These are phyloP conservation scores for Diarsia rubi DNA, from an alignment of 2,888 invertebrate genomes.

Conservation along the genomic window DNA sequence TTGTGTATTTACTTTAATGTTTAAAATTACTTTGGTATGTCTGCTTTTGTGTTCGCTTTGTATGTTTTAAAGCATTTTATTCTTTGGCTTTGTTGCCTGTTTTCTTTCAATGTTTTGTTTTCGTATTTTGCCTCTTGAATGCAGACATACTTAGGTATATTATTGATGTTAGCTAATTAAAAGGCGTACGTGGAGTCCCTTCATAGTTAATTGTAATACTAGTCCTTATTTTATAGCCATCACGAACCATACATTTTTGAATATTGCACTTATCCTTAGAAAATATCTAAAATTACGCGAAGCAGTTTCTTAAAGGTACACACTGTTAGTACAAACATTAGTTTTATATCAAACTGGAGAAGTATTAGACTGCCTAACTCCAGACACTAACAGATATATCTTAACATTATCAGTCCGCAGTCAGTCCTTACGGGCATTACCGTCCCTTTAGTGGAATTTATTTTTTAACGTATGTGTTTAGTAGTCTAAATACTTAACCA, in stretches of 20 bases:
- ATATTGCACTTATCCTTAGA: slow-evolving; percentile 47
- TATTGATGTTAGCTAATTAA: slow-evolving; percentile 72
- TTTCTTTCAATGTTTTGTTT: slow-evolving; percentile 1
- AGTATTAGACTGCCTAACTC: neutral
- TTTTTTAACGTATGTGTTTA: neutral
- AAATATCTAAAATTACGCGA: slow-evolving; percentile 23
- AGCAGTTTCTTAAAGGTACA: slow-evolving; percentile 28
- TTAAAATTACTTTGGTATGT: slow-evolving; percentile 67
- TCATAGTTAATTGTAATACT: slow-evolving; percentile 52
- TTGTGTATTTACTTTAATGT: slow-evolving; percentile 60
- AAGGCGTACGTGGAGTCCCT: slow-evolving; percentile 67
- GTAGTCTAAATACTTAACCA: neutral
- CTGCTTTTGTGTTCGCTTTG: slow-evolving; percentile 55
- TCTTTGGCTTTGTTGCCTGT: slow-evolving; percentile 17
- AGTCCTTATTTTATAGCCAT: slow-evolving; percentile 40
- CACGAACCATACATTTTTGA: slow-evolving; percentile 42
- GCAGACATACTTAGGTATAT: slow-evolving; percentile 71
- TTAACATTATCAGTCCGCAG: neutral
- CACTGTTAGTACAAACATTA: neutral
- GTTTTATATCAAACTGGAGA: neutral
- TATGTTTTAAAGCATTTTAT: slow-evolving; percentile 18
- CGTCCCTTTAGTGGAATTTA: neutral
- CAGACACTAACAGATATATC: neutral
- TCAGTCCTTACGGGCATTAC: neutral
- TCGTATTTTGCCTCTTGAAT: slow-evolving; percentile 2